Evolutionary conservation across 2,113 vertebrate species (phyloP).

Genomic region (Microtus oregoni): DNA sequence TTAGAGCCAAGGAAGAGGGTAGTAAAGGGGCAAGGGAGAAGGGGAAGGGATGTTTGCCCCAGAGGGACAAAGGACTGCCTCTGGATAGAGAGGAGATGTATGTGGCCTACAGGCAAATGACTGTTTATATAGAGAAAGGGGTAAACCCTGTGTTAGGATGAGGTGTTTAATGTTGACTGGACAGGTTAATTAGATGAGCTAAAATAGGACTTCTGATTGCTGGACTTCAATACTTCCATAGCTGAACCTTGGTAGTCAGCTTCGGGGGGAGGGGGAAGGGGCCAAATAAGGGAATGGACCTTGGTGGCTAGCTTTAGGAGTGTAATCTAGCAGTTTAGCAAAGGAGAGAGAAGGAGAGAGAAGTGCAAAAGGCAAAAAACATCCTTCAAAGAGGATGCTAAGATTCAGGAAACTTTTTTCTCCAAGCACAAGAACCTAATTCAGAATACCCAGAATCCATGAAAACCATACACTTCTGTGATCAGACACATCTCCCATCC

Average conservation of each 20-base stretch:
- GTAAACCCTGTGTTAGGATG: neutral
- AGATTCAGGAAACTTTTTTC: neutral
- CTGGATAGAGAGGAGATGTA: neutral
- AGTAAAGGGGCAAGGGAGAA: no score
- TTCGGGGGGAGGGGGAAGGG: no score
- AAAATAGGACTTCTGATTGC: neutral
- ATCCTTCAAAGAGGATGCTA: neutral
- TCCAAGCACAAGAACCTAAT: neutral
- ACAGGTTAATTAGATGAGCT: neutral
- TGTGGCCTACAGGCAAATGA: neutral
- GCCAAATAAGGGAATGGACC: neutral
- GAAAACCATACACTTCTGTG: neutral
- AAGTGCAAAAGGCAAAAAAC: neutral
- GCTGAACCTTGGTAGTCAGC: neutral
- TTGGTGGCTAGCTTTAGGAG: neutral
- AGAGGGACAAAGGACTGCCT: neutral
- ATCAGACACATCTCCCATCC: neutral
- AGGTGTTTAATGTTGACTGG: neutral
- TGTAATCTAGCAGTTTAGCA: neutral
- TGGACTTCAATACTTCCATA: neutral
- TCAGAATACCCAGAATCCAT: neutral
- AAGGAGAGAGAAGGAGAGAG: neutral
- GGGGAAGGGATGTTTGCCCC: neutral
- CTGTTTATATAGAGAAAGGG: neutral
- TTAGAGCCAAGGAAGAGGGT: neutral